Evolutionary conservation across 2,888 invertebrate species (phyloP), one percentile per base, ranked within the genome.

Genomic region (Euproctis similis): DNA sequence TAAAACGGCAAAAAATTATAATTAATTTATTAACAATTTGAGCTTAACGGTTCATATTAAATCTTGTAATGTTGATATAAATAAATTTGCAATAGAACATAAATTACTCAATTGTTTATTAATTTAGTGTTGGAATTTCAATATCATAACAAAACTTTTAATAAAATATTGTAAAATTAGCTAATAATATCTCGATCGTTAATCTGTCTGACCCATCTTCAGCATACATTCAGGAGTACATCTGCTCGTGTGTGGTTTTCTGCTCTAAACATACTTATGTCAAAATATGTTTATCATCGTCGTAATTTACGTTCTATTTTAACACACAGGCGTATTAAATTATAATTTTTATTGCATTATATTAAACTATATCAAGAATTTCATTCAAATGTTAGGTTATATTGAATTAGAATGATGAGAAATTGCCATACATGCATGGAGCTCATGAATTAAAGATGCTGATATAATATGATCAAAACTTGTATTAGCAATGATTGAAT

Each of bases 31-130:
- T n/a, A n/a, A n/a, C n/a, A n/a, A n/a, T n/a, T n/a, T n/a, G n/a
- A n/a, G n/a, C n/a, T n/a, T n/a, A n/a, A n/a, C n/a, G n/a, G n/a
- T n/a, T n/a, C n/a, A n/a, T n/a, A n/a, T n/a, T n/a, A n/a, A n/a
- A n/a, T n/a, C n/a, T 36, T 46, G 37, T 43, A 34, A 30, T 30
- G 33, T 45, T 36, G 26, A 27, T 37, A 31, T 24, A 20, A 23
- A 35, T 40, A 33, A 30, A 45, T 37, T 36, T 26, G 17, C 9
- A 34, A 17, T 28, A 12, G 29, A 34, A 24, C 40, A 31, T 38
- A 17, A 12, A 19, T 19, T 19, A 8, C 12, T 19, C 13, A 19
- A 19, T 8, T 13, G 19, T 9, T 13, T 10, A 30, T 7, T 23
- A 22, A 20, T 28, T 16, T 9, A 31, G 35, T 31, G 24, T 9